phyloP scores from a whole-genome alignment of 2,113 vertebrate species.

The Helogale parvula region DNA sequence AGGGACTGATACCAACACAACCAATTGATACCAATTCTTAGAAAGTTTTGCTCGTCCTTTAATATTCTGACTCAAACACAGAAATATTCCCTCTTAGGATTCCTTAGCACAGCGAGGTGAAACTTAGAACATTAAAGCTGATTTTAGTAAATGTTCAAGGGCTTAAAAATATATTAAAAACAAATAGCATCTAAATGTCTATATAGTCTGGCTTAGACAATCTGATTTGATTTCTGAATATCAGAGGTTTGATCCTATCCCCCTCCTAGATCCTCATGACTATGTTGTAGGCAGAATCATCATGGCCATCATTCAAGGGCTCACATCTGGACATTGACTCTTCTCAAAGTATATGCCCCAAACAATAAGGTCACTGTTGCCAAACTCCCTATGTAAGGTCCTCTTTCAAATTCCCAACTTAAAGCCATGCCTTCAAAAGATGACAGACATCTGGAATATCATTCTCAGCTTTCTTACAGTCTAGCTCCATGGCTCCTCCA shows the following conservation, averaged over 20 bases:
- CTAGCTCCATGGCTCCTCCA: not conserved
- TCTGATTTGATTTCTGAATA: not conserved
- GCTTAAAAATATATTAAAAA: not conserved
- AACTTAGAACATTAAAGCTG: not conserved
- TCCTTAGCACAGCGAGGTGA: not conserved
- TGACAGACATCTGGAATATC: not conserved
- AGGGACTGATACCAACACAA: not conserved
- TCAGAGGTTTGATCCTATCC: not conserved
- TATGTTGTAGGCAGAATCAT: not conserved
- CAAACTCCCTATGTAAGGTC: not conserved
- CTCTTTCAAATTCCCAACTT: not conserved
- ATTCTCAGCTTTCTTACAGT: not conserved
- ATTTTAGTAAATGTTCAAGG: not conserved
- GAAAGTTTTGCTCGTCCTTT: not conserved
- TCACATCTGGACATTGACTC: not conserved
- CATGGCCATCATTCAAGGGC: not conserved
- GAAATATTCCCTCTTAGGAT: not conserved
- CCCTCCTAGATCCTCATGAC: not conserved
- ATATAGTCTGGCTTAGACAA: not conserved
- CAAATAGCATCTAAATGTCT: not conserved
- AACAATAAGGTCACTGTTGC: not conserved
- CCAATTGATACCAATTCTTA: not conserved
- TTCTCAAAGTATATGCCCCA: not conserved
- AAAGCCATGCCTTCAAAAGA: not conserved
- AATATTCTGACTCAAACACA: not conserved